Conservation (phyloP, 2,797 vertebrate genomes). For the Rhinatrema bivittatum region DNA sequence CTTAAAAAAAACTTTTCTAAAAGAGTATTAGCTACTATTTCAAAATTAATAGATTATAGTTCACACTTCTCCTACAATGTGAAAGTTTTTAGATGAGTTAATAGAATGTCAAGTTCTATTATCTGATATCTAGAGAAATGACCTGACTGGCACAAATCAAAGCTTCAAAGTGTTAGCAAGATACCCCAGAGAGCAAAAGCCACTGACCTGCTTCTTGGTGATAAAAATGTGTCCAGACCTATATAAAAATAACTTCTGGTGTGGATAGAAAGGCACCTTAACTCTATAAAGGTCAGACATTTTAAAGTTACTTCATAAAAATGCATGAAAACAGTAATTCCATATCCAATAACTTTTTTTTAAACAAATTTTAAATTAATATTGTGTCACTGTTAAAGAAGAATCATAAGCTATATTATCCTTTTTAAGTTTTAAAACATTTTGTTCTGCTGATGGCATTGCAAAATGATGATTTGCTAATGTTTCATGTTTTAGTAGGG, state of each 20-base stretch:
- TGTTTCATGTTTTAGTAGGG: too few relatives aligned
- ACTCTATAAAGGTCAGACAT: constrained; percentile 10
- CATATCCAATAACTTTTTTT: too few relatives aligned
- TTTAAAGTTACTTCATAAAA: too few relatives aligned
- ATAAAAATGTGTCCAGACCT: constrained; percentile 8
- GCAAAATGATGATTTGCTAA: too few relatives aligned
- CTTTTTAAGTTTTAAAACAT: too few relatives aligned
- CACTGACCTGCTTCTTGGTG: constrained; percentile 13
- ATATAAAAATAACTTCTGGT: constrained; percentile 15
- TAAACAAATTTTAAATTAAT: too few relatives aligned
- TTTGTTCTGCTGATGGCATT: too few relatives aligned
- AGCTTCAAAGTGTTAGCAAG: constrained; percentile 11
- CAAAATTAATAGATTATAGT: not conserved
- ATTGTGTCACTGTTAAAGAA: too few relatives aligned
- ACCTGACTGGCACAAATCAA: constrained; percentile 24
- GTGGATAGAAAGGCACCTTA: not conserved
- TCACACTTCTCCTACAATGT: constrained; percentile 3
- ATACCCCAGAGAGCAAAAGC: constrained; percentile 7
- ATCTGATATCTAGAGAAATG: constrained; percentile 11
- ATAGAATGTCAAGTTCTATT: constrained; percentile 31
- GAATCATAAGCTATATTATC: too few relatives aligned
- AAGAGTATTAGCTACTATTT: too few relatives aligned
- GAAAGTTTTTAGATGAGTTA: constrained; percentile 19
- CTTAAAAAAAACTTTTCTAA: too few relatives aligned
- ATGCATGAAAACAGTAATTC: too few relatives aligned